Percentiles rank a stretch among this genome's conserved stretches.
Conservation (phyloP, 2,113 vertebrate genomes). For the Bombycilla garrulus region DNA sequence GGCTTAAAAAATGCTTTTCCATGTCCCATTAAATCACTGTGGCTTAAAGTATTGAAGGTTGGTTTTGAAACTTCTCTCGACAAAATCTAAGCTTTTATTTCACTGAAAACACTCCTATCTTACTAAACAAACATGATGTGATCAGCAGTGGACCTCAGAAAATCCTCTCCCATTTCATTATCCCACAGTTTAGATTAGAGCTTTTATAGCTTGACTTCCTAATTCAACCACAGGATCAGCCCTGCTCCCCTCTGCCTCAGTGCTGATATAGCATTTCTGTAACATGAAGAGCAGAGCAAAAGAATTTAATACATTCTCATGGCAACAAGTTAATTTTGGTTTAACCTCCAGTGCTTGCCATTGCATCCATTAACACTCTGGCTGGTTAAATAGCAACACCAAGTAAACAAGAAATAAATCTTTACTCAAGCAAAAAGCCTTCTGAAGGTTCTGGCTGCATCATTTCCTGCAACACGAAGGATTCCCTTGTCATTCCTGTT, state of each 20-base stretch:
- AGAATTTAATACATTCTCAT: neutral
- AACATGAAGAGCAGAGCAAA: conserved; percentile 35
- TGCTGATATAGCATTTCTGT: conserved; percentile 43
- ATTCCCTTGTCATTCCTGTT: neutral
- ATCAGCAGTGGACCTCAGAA: conserved; percentile 62
- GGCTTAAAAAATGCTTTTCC: conserved; percentile 45
- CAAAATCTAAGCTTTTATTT: conserved; percentile 52
- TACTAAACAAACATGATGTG: conserved; percentile 68
- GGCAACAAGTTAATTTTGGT: neutral
- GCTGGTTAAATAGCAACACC: neutral
- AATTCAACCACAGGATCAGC: conserved; percentile 55
- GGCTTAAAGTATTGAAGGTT: conserved; percentile 65
- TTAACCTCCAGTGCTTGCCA: neutral
- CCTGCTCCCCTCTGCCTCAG: conserved; percentile 23
- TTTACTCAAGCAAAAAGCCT: neutral
- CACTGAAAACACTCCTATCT: conserved; percentile 61
- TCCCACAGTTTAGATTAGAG: conserved; percentile 70
- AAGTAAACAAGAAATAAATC: neutral
- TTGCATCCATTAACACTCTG: neutral
- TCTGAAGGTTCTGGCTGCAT: neutral
- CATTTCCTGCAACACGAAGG: neutral
- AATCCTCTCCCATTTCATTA: conserved; percentile 74
- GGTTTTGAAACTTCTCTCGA: conserved; percentile 45
- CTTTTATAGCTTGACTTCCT: conserved; percentile 59
- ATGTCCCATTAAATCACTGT: conserved; percentile 45